These are phyloP conservation scores for Acestrorhynchus altus DNA, from an alignment of 2,797 vertebrate species.

Conservation along the genomic window DNA sequence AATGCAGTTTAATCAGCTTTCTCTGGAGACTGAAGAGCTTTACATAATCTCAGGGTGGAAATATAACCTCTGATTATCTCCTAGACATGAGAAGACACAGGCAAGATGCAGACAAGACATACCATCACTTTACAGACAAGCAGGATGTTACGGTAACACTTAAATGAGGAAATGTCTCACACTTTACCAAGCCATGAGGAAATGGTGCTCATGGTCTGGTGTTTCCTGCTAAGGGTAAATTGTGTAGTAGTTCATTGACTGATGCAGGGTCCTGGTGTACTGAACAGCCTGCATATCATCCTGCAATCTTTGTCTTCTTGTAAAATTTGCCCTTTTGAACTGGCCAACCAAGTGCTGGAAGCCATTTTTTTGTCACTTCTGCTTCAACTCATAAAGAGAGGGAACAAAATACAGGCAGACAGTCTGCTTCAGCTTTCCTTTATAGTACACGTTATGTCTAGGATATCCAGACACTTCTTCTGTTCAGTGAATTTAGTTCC, in stretches of 20 bases:
- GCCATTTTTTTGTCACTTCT: background rate
- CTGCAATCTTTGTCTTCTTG: background rate
- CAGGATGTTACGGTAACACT: background rate
- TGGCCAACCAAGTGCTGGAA: background rate
- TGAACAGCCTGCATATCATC: background rate
- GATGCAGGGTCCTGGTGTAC: background rate
- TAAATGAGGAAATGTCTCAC: conserved; percentile 3
- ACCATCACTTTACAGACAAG: background rate
- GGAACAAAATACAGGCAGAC: background rate
- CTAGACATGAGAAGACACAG: conserved; percentile 4
- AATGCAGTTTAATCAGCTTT: conserved; percentile 69
- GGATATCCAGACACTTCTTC: no score
- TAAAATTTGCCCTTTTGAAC: background rate
- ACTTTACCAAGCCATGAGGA: background rate
- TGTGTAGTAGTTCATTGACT: background rate
- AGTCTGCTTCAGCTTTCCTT: background rate
- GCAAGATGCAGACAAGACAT: background rate
- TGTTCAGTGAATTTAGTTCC: no score
- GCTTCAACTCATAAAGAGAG: background rate
- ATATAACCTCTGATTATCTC: conserved; percentile 53
- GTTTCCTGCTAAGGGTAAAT: background rate
- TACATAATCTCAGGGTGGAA: conserved; percentile 64
- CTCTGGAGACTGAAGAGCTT: conserved; percentile 56
- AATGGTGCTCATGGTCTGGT: background rate
- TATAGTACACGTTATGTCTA: background rate